Evolutionary conservation across 2,113 vertebrate species (phyloP).

Genomic region (Otolemur garnettii): DNA sequence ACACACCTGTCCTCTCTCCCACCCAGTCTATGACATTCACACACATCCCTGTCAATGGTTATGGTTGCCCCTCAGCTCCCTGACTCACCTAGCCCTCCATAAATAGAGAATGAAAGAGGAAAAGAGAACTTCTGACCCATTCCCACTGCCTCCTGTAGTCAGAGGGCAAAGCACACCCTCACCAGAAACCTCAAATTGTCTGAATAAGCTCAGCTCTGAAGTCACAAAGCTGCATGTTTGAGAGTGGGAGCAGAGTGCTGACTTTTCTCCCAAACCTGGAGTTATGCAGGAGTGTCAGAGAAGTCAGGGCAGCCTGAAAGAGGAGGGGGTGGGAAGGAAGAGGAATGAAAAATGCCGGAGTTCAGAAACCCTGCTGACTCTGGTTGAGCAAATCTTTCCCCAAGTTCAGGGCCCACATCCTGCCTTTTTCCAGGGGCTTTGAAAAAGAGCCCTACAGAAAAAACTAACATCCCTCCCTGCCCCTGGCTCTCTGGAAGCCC

Average conservation of each 20-base stretch:
- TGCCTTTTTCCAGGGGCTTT: not conserved
- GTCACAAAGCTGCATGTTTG: constrained; percentile 63
- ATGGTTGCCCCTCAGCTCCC: not conserved
- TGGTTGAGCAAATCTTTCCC: not conserved
- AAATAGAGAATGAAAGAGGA: not conserved
- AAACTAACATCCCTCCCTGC: not conserved
- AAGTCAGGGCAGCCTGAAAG: not conserved
- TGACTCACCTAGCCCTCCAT: not conserved
- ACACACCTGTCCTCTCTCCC: not conserved
- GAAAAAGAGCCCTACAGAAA: not conserved
- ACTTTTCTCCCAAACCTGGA: not conserved
- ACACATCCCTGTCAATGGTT: rapidly evolving
- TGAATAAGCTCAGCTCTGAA: not conserved
- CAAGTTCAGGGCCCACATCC: not conserved
- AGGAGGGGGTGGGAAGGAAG: not conserved
- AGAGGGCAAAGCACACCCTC: not conserved
- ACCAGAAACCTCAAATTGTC: not conserved
- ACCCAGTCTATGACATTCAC: rapidly evolving
- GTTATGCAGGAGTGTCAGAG: no score
- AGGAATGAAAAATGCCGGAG: not conserved
- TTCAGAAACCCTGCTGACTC: not conserved
- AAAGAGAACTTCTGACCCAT: no score
- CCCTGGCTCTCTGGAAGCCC: not conserved
- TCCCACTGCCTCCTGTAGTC: not conserved
- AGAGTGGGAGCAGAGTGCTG: not conserved